Evolutionary conservation across 2,113 vertebrate species (phyloP), one percentile per base, ranked within the genome.

Genomic region (Bubo bubo): DNA sequence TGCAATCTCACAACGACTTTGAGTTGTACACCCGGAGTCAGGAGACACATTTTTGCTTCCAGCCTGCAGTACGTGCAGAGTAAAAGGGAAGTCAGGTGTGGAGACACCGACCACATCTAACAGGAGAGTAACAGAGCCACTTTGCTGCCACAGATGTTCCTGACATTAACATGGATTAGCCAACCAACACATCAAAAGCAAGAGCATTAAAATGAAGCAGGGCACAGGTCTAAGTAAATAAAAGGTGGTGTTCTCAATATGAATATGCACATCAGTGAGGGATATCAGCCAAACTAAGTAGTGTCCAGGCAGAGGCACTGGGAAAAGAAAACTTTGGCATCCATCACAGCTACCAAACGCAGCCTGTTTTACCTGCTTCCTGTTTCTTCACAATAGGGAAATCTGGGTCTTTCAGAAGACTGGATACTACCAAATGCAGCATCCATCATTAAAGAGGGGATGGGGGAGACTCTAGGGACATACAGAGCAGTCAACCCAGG

Each of bases 21-120:
- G 76, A 77, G 45, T 14, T 39, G 21, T 63, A 6, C 34, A 43
- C 11, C 34, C 37, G 23, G 74, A 50, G 23, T 16, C 74, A 34
- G 81, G 56, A 88, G 66, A 7, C 6, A n/a, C 27, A 39, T 9
- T 56, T 71, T 58, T 52, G 39, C 37, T 81, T 79, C 66, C 87
- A 90, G 27, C 23, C n/a, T 15, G 11, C 28, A 35, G 28, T 30
- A 41, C 0, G 0, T 64, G 70, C 43, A 32, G 74, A 72, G 43
- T 2, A 30, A 68, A 79, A 73, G 47, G 28, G 26, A 79, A 81
- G 37, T 47, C 7, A n/a, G 70, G 60, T 88, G 74, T n/a, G 64
- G 73, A 71, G 73, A 43, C 62, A 62, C 8, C 8, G 60, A 70
- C 93, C 91, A 95, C 79, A 90, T 92, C 93, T 88, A 86, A 90